Percentiles rank a stretch among this genome's conserved stretches.
These are phyloP conservation scores for Drosophila erecta DNA, from an alignment of 1,140 invertebrate species.

Conservation along the genomic window DNA sequence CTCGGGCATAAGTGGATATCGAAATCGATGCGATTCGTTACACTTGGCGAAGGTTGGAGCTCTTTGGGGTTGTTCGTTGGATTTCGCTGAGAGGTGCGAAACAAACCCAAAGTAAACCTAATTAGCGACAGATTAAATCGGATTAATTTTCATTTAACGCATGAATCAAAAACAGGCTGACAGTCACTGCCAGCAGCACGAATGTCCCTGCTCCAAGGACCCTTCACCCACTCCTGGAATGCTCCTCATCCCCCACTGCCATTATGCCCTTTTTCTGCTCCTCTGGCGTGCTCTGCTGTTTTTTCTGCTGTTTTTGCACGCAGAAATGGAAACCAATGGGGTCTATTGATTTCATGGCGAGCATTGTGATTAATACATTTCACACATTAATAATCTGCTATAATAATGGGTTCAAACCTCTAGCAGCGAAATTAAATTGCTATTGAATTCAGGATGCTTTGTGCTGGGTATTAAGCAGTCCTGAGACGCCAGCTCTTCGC, in stretches of 20 bases:
- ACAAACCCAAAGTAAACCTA: conserved; percentile 82
- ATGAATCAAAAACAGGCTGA: conserved; percentile 78
- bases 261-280: conserved; percentile 12
- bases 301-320: conserved; percentile 21
- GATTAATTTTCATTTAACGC: conserved; percentile 83
- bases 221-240: neutral
- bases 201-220: conserved; percentile 14
- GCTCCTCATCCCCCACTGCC: neutral
- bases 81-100: conserved; percentile 62
- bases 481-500: neutral
- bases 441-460: too few species aligned
- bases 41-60: conserved; percentile 10
- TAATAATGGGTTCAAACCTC: too few species aligned
- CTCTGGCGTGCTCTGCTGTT: conserved; percentile 37
- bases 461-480: conserved; percentile 5
- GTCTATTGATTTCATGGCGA: conserved; percentile 11
- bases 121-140: conserved; percentile 83
- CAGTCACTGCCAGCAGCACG: conserved; percentile 61
- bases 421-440: too few species aligned
- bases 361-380: too few species aligned
- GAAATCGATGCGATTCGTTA: conserved; percentile 39
- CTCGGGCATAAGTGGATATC: conserved; percentile 12
- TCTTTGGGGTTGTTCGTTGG: conserved; percentile 3
- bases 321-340: neutral
- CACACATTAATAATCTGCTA: too few species aligned